Conservation (phyloP, 2,113 vertebrate genomes). For the Mirza zaza region DNA sequence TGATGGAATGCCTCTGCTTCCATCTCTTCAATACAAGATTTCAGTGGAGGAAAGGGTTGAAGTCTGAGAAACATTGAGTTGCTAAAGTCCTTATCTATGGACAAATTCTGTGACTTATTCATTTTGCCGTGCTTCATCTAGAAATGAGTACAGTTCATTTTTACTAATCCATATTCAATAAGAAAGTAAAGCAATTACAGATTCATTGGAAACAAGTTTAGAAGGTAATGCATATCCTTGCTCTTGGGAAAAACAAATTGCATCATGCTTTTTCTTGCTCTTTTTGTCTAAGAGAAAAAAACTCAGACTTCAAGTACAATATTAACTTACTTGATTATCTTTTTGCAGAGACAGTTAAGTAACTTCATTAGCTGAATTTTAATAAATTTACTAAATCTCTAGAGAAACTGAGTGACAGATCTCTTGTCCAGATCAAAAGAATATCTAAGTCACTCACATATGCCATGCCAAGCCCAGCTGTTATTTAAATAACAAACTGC, state of each 20-base stretch:
- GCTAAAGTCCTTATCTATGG: neutral
- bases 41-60: neutral
- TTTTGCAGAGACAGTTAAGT: constrained; percentile 14
- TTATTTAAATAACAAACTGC: constrained; percentile 46
- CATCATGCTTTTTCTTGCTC: neutral
- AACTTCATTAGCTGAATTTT: constrained; percentile 16
- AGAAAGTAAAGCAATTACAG: constrained; percentile 25
- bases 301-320: constrained; percentile 15
- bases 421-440: constrained; percentile 22
- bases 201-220: neutral
- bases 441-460: neutral
- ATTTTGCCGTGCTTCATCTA: neutral
- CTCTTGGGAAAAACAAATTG: neutral
- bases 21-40: neutral
- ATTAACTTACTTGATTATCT: neutral
- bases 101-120: neutral
- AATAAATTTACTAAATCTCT: constrained; percentile 14
- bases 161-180: neutral
- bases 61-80: neutral
- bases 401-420: neutral
- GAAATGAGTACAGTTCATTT: neutral
- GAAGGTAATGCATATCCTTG: neutral
- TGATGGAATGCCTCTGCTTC: neutral
- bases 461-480: neutral
- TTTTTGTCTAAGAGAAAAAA: neutral